phyloP scores from a whole-genome alignment of 1,140 invertebrate species.

The Drosophila mayri region DNA sequence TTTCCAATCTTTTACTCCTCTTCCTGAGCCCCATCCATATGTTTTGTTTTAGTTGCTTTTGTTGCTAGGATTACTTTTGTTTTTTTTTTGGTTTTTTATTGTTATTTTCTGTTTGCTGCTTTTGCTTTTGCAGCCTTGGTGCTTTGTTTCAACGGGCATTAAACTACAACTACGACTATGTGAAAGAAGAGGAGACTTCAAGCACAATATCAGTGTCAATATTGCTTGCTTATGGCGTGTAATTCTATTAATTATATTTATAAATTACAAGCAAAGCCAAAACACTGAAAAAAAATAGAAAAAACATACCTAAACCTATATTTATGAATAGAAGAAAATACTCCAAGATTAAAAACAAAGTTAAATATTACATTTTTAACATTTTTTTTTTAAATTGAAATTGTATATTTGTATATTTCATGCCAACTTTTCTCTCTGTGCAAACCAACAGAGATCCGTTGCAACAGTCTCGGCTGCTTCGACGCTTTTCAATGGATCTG shows the following conservation, averaged over 20 bases:
- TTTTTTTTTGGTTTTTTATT: not conserved
- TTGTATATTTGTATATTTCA: no score
- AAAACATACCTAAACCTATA: no score
- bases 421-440: conserved; percentile 8
- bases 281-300: not conserved
- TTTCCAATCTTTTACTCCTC: not conserved
- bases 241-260: conserved; percentile 71
- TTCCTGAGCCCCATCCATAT: not conserved
- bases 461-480: conserved; percentile 45
- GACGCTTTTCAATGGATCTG: conserved; percentile 82
- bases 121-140: conserved; percentile 64
- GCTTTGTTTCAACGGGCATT: conserved; percentile 78
- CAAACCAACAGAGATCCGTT: conserved; percentile 17
- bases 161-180: conserved; percentile 58
- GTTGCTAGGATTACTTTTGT: conserved; percentile 11
- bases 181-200: conserved; percentile 26
- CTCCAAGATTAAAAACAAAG: no score
- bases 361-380: no score
- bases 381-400: no score
- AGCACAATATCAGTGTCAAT: conserved; percentile 81
- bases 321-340: no score
- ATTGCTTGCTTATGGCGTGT: conserved; percentile 70
- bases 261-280: conserved; percentile 38
- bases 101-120: conserved; percentile 18
- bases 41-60: conserved; percentile 1